phyloP scores from a whole-genome alignment of 2,888 invertebrate species.

The Monochamus alternatus region DNA sequence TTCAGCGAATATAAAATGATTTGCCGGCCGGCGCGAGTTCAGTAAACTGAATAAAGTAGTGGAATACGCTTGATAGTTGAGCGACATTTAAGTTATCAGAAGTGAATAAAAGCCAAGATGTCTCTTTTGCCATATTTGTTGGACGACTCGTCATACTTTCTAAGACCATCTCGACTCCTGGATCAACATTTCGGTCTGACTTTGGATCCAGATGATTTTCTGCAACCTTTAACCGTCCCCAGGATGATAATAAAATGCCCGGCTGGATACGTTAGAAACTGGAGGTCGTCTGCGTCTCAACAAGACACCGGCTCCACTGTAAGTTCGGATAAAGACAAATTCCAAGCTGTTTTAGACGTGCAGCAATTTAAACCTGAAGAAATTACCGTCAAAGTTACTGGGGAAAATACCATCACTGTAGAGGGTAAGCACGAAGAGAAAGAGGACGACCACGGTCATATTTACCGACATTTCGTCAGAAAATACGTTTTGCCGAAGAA shows the following conservation, averaged over 20 bases:
- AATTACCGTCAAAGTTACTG: conserved; percentile 66
- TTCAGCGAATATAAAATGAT: neutral
- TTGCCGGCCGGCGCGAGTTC: neutral
- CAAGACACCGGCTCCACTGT: conserved; percentile 45
- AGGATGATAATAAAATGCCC: conserved; percentile 32
- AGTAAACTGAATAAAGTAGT: too few relatives aligned
- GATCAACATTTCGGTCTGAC: conserved; percentile 36
- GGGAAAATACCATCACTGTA: conserved; percentile 75
- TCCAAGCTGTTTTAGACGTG: conserved; percentile 33
- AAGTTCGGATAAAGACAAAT: conserved; percentile 32
- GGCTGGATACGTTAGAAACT: conserved; percentile 44
- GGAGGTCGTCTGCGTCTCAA: conserved; percentile 40
- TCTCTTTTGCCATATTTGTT: conserved; percentile 28
- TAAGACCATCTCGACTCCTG: conserved; percentile 35
- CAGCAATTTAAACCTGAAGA: conserved; percentile 36
- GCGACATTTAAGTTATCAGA: too few relatives aligned
- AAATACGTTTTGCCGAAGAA: conserved; percentile 83
- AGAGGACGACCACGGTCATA: conserved; percentile 81
- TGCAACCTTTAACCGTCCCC: conserved; percentile 21
- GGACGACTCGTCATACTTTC: conserved; percentile 11
- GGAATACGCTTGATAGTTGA: too few relatives aligned
- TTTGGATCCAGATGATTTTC: conserved; percentile 29
- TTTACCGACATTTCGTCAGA: conserved; percentile 84
- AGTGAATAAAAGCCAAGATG: conserved; percentile 13
- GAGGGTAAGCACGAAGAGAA: conserved; percentile 87